phyloP scores from a whole-genome alignment of 2,797 vertebrate genomes.

The Pteropus rufus region DNA sequence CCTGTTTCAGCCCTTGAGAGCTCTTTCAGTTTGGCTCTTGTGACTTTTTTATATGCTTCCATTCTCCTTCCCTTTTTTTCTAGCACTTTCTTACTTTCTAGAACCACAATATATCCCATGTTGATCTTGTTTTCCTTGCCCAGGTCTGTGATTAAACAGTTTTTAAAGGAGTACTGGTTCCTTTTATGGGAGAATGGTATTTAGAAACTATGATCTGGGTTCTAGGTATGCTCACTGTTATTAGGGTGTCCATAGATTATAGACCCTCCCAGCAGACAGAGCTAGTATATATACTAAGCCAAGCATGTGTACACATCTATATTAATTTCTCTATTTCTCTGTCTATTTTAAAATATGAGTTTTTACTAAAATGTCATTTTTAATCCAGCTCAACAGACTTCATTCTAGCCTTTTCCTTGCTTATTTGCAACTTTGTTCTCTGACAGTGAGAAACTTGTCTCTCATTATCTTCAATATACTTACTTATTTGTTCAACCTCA shows the following conservation, averaged over 20 bases:
- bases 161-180: neutral
- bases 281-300: neutral
- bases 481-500: neutral
- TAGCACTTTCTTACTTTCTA: neutral
- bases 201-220: neutral
- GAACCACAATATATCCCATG: neutral
- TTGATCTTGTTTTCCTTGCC: neutral
- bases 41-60: neutral
- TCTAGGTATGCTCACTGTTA: neutral
- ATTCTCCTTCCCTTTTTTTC: neutral
- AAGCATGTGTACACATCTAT: neutral
- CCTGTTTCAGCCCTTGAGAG: neutral
- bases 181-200: neutral
- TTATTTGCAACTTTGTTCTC: neutral
- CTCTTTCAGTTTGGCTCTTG: neutral
- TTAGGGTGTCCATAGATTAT: neutral
- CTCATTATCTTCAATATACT: neutral
- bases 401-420: neutral
- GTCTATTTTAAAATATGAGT: neutral
- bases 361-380: neutral
- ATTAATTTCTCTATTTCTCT: neutral
- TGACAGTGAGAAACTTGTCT: neutral
- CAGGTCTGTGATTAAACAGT: neutral
- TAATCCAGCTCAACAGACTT: neutral
- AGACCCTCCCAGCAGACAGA: neutral